Percentiles rank a stretch among this genome's conserved stretches.
These are phyloP conservation scores for Calliopum simillimum DNA, from an alignment of 2,888 invertebrate species.

Conservation along the genomic window DNA sequence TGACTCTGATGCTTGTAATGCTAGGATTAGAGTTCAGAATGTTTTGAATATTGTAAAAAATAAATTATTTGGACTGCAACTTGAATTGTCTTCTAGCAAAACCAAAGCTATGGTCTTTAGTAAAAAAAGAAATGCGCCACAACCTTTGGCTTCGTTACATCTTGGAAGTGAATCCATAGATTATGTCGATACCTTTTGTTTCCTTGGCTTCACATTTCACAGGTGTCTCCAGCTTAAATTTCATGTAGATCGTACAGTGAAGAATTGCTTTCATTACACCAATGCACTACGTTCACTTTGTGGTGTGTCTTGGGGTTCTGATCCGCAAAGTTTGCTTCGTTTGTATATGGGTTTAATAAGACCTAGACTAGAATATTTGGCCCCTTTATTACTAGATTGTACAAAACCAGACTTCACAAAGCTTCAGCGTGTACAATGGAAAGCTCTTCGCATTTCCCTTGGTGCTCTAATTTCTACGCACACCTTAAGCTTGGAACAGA, in stretches of 20 bases:
- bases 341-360: constrained; percentile 16
- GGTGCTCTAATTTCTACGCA: too few species aligned
- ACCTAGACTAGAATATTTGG: constrained; percentile 30
- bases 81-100: neutral
- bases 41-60: neutral
- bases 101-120: constrained; percentile 19
- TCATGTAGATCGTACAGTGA: constrained; percentile 7
- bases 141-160: neutral
- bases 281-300: constrained; percentile 5
- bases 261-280: constrained; percentile 4
- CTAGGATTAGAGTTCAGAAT: constrained; percentile 1
- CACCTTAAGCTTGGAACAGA: too few species aligned
- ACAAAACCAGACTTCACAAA: constrained; percentile 12
- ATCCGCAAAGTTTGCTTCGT: neutral
- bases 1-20: neutral
- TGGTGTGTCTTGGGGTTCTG: too few species aligned
- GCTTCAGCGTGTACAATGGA: too few species aligned
- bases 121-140: neutral
- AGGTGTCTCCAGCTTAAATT: neutral
- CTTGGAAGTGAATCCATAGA: neutral
- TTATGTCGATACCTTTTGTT: constrained; percentile 12
- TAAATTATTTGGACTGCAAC: constrained; percentile 3
- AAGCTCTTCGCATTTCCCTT: too few species aligned
- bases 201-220: constrained; percentile 19
- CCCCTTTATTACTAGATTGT: constrained; percentile 18